phyloP scores from a whole-genome alignment of 2,888 invertebrate species.

The Melikaiella ostensackeni region DNA sequence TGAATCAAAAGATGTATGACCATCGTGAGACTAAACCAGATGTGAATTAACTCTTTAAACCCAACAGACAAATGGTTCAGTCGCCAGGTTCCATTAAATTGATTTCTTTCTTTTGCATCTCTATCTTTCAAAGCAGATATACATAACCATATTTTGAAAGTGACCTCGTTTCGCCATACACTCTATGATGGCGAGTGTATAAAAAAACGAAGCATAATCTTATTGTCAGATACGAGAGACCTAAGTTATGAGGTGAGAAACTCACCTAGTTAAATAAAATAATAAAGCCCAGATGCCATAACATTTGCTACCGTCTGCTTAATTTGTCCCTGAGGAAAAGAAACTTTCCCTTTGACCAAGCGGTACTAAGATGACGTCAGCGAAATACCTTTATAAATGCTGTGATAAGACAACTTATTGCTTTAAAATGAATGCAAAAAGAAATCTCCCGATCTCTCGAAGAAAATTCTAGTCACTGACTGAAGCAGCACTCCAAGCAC shows the following conservation, averaged over 20 bases:
- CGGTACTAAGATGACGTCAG: neutral
- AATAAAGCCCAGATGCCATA: neutral
- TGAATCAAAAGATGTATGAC: neutral
- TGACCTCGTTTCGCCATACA: slow-evolving; percentile 18
- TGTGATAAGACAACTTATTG: slow-evolving; percentile 7
- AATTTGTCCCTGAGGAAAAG: neutral
- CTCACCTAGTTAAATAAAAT: slow-evolving; percentile 3
- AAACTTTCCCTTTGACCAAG: slow-evolving; percentile 5
- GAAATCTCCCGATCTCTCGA: slow-evolving; percentile 6
- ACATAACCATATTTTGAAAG: slow-evolving; percentile 30
- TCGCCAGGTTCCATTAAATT: slow-evolving; percentile 24
- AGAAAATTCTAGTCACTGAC: slow-evolving; percentile 37
- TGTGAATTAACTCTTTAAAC: slow-evolving; percentile 25
- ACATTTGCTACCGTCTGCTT: slow-evolving; percentile 1
- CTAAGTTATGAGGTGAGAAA: neutral
- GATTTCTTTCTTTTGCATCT: slow-evolving; percentile 21
- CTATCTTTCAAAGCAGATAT: slow-evolving; percentile 22
- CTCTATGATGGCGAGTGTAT: neutral
- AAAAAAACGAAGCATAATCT: slow-evolving; percentile 8
- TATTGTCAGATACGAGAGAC: neutral
- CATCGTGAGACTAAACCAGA: slow-evolving; percentile 23
- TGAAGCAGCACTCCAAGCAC: slow-evolving; percentile 15
- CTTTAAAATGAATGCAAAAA: slow-evolving; percentile 30
- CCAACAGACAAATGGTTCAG: slow-evolving; percentile 12
- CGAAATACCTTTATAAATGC: neutral